Base-by-base conservation (phyloP, 37 sponge, comb jelly and placozoan species). In the Dysidea cf. avara region DNA sequence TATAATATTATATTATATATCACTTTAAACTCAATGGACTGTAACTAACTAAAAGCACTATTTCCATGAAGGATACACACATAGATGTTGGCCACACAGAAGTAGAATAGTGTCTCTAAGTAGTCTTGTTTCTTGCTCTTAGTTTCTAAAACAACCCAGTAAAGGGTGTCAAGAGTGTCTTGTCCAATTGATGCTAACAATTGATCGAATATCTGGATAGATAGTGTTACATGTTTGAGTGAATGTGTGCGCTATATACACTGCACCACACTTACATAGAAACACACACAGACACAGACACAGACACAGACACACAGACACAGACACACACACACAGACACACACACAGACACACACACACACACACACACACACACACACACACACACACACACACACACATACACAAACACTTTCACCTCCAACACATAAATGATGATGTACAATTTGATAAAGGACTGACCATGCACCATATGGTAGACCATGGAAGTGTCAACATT, bases 371-470 rank as follows among this genome's bases (percentile, higher is more conserved):
- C 46, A 43, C 46, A 43, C 9, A 9, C 9, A 43, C 46, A 43
- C 46, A 43, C 46, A 9, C 46, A 43, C 46, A 9, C 46, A 43
- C 46, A 9, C 46, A 43, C 46, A 9, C 46, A 43, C 46, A 43
- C 46, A 9, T 9, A 43, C 46, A 43, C 46, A 43, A 5, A 43
- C 46, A 43, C 46, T 12, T 76, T 61, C 31, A 97, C 90, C 68
- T 97, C 99, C 31, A 97, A 59, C 76, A 97, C 84, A 79, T 97
- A 94, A 79, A 72, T 90, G 35, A 97, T 95, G 79, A 97, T 93
- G 53, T 97, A 97, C 25, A 94, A 78, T 68, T 97, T 97, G 47
- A 97, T 91, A 0, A 97, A 85, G 17, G 84, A 76, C 74, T 97
- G 99, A 25, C 87, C 99, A 36, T 93, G 64, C 39, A 97, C 80